Evolutionary conservation across 2,888 invertebrate species (phyloP).

Genomic region (Pseudococcus viburni): DNA sequence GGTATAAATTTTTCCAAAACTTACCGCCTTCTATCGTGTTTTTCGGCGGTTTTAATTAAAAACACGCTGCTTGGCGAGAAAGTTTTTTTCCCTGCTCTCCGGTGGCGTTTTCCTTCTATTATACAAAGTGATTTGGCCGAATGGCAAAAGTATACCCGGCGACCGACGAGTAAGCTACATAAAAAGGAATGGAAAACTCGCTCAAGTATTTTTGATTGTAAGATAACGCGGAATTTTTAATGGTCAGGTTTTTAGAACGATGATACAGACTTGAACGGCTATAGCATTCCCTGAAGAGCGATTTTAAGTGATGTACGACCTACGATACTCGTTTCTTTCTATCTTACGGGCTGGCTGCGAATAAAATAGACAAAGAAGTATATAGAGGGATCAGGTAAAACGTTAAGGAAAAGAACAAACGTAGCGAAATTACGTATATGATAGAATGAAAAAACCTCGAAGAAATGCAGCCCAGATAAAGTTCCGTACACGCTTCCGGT

Average conservation of each 20-base stretch:
- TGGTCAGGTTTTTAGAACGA: slow-evolving; percentile 52
- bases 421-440: slow-evolving; percentile 30
- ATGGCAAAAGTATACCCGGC: not conserved
- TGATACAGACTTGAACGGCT: slow-evolving; percentile 50
- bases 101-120: not conserved
- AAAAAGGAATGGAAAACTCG: slow-evolving; percentile 11
- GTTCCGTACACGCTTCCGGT: slow-evolving; percentile 39
- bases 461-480: slow-evolving; percentile 35
- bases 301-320: slow-evolving; percentile 65
- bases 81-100: not conserved
- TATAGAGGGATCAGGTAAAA: slow-evolving; percentile 18
- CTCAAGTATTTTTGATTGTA: slow-evolving; percentile 48
- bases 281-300: slow-evolving; percentile 63
- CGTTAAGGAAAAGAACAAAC: slow-evolving; percentile 29
- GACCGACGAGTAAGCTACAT: not conserved
- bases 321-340: slow-evolving; percentile 48
- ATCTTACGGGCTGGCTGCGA: slow-evolving; percentile 24
- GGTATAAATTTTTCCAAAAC: slow-evolving; percentile 34
- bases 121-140: slow-evolving; percentile 27
- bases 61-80: slow-evolving; percentile 2
- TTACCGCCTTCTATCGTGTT: slow-evolving; percentile 25
- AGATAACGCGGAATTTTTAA: slow-evolving; percentile 55
- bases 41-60: slow-evolving; percentile 36
- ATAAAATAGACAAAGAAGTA: slow-evolving; percentile 45
- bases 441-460: not conserved